These are phyloP conservation scores for Temnothorax longispinosus DNA, from an alignment of 1,140 invertebrate genomes.

Conservation along the genomic window DNA sequence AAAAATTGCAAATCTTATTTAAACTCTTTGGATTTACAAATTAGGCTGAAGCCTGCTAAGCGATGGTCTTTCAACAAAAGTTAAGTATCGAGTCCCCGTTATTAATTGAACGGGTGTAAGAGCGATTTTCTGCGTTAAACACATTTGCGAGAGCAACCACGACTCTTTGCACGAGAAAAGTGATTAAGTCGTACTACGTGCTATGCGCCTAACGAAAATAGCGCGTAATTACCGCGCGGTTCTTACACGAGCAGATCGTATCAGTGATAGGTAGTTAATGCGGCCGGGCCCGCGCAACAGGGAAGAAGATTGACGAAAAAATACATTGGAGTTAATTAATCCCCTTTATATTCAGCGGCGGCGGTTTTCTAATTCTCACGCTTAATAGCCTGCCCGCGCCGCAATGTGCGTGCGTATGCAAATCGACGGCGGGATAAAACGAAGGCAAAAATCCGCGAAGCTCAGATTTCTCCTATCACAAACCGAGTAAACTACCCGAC, in stretches of 20 bases:
- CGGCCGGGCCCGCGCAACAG: constrained; percentile 31
- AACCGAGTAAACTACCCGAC: constrained; percentile 44
- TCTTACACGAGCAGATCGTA: constrained; percentile 68
- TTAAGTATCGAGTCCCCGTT: constrained; percentile 1
- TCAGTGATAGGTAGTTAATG: constrained; percentile 75
- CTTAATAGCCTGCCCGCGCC: constrained; percentile 57
- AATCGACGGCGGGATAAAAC: constrained; percentile 56
- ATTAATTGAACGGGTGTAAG: constrained; percentile 48
- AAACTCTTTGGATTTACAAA: background rate
- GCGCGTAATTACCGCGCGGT: constrained; percentile 54
- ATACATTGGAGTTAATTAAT: constrained; percentile 71
- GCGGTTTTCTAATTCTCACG: constrained; percentile 74
- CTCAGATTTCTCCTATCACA: constrained; percentile 65
- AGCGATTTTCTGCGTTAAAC: constrained; percentile 29
- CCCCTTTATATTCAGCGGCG: constrained; percentile 65
- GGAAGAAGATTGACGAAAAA: constrained; percentile 56
- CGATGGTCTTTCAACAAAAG: background rate
- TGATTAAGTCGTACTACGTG: constrained; percentile 48
- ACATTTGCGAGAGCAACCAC: constrained; percentile 25
- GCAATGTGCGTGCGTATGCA: constrained; percentile 64
- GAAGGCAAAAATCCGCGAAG: constrained; percentile 61
- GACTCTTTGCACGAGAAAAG: constrained; percentile 37
- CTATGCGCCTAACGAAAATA: constrained; percentile 51
- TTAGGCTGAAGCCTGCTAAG: background rate
- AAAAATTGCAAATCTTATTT: background rate